These are phyloP conservation scores for Steromphala cineraria DNA, from an alignment of 2,888 invertebrate genomes.

Conservation along the genomic window DNA sequence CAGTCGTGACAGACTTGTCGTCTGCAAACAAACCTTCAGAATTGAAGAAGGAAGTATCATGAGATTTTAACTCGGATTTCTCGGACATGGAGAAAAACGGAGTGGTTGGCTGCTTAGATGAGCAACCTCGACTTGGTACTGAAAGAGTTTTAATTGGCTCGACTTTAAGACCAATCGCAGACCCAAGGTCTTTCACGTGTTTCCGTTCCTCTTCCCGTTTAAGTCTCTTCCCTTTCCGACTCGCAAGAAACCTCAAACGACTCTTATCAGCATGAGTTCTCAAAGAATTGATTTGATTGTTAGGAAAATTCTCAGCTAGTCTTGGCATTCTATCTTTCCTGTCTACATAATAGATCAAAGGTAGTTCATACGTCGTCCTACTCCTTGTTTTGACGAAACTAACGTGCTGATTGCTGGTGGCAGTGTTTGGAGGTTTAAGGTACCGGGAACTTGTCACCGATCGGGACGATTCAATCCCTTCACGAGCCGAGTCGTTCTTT, in stretches of 20 bases:
- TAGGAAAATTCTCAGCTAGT: background rate
- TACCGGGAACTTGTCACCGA: background rate
- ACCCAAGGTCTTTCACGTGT: background rate
- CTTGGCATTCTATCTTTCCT: background rate
- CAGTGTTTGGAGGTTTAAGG: background rate
- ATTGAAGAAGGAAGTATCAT: background rate
- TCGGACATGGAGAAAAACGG: background rate
- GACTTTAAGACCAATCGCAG: conserved; percentile 8
- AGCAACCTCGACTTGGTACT: background rate
- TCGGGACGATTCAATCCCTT: background rate
- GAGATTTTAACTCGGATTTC: background rate
- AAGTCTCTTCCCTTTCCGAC: background rate
- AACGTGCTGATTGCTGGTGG: background rate
- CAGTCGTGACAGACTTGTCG: background rate
- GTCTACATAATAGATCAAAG: conserved; percentile 2
- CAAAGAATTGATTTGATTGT: background rate
- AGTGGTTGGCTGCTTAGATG: background rate
- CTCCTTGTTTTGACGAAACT: background rate
- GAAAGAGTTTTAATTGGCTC: background rate
- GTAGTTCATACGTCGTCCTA: background rate
- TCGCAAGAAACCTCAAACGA: background rate
- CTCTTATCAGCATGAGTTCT: background rate
- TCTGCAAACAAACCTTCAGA: background rate
- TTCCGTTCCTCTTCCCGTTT: background rate
- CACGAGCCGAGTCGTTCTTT: background rate